Evolutionary conservation across 2,797 vertebrate genomes (phyloP), one percentile per base, ranked within the genome.

Genomic region (Centroberyx gerrardi): DNA sequence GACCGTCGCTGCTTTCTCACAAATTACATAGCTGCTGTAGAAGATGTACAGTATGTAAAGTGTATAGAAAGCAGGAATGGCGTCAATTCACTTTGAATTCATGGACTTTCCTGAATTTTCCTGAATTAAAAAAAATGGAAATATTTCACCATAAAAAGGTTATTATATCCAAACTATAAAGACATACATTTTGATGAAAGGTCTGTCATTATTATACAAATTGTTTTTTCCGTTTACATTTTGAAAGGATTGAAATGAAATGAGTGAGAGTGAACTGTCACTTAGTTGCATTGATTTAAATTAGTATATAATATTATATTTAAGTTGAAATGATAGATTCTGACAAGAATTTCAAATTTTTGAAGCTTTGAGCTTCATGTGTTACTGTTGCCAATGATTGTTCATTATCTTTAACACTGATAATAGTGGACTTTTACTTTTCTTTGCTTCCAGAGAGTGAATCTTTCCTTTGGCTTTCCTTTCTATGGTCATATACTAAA

Each of bases 401-500:
- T 5, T 49, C 27, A 27, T 8, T 22, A 17, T 65, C 38, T 78
- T 66, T 46, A 59, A 27, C 3, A 38, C 5, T 29, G 27, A 17
- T 66, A 2, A 60, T 61, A 5, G 22, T 46, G 17, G 8, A 40
- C 2, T 49, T 67, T 22, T 74, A 1, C 1, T 1, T 59, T 66
- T 68, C 1, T 76, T 93, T 85, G 58, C 81, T 96, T 96, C 55
- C 95, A 99, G 98, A 97, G 96, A 93, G 96, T 99, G 83, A 97
- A 96, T 90, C 93, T 99, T 76, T 98, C 98, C 77, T 99, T 99
- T 56, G 92, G 95, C 92, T 99, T 99, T 91, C 97, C 97, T 82
- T 99, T 99, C 94, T 99, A 99, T 13, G 98, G 98, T 48, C 98
- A 99, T 90, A 93, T 94, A 63, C 94, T 99, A 29, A 97, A 92